Percentiles rank a stretch among this genome's conserved stretches.
phyloP scores from a whole-genome alignment of 2,888 invertebrate genomes.

The Dascillus cervinus region DNA sequence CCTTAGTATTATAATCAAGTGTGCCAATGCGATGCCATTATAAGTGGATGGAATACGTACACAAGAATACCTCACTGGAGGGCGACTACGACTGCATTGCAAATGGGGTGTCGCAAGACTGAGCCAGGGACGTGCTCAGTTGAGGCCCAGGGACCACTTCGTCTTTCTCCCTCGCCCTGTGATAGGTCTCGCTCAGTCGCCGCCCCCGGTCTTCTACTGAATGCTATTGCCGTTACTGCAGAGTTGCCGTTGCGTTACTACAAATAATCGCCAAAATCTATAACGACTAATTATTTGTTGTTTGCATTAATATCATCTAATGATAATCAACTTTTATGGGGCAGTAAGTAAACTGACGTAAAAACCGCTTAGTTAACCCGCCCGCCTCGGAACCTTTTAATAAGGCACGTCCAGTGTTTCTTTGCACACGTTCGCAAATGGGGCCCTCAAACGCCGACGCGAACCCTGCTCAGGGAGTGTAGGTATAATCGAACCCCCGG shows the following conservation, averaged over 20 bases:
- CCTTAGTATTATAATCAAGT: constrained; percentile 17
- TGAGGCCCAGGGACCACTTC: constrained; percentile 35
- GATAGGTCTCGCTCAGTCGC: constrained; percentile 16
- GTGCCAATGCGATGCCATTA: constrained; percentile 21
- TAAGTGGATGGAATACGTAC: constrained; percentile 29
- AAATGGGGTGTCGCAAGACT: constrained; percentile 36
- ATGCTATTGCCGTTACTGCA: constrained; percentile 10
- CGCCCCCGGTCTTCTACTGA: constrained; percentile 10
- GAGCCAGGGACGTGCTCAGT: constrained; percentile 35
- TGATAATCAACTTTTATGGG: no score
- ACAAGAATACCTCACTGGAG: constrained; percentile 24
- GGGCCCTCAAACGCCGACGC: no score
- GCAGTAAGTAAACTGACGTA: no score
- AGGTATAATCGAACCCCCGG: no score
- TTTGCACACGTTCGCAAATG: no score
- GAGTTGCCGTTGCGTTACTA: constrained; percentile 20
- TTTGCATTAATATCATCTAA: constrained; percentile 5
- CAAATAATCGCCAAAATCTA: constrained; percentile 13
- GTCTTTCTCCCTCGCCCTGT: constrained; percentile 23
- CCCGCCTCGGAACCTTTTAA: no score
- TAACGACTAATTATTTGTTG: constrained; percentile 13
- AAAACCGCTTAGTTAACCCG: no score
- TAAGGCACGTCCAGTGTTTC: no score
- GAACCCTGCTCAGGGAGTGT: no score
- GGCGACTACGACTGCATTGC: constrained; percentile 31